Percentiles rank a stretch among this genome's conserved stretches.
Conservation (phyloP, 2,797 vertebrate genomes). For the Taenioides sp. region DNA sequence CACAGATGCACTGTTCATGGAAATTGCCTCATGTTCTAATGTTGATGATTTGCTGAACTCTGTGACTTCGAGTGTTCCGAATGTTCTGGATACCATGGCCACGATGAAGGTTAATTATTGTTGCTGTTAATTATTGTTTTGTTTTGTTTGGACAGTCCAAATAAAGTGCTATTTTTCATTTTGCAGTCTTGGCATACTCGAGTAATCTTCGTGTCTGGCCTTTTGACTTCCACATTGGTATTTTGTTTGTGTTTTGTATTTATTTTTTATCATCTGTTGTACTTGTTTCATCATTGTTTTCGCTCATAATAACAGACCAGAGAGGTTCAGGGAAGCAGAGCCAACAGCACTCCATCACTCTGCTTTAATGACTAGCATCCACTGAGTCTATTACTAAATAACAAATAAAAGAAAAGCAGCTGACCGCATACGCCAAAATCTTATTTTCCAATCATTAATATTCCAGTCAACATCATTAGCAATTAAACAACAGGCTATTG, state of each 20-base stretch:
- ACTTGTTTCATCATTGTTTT: neutral
- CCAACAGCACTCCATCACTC: neutral
- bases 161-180: too few species aligned
- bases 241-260: neutral
- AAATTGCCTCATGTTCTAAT: too few species aligned
- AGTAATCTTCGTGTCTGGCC: too few species aligned
- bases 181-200: constrained; percentile 52
- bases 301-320: neutral
- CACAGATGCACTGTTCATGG: too few species aligned
- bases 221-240: neutral
- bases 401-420: neutral
- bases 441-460: constrained; percentile 3
- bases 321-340: neutral
- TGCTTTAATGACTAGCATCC: neutral
- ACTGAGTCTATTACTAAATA: neutral
- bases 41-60: too few species aligned
- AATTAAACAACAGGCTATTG: neutral
- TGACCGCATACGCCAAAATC: neutral
- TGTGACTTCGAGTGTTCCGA: too few species aligned
- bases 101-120: too few species aligned
- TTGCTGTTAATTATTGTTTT: too few species aligned
- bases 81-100: too few species aligned
- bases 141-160: too few species aligned
- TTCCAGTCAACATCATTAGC: neutral
- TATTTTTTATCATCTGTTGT: neutral